phyloP scores from a whole-genome alignment of 2,888 invertebrate genomes.

The Athalia cordata region DNA sequence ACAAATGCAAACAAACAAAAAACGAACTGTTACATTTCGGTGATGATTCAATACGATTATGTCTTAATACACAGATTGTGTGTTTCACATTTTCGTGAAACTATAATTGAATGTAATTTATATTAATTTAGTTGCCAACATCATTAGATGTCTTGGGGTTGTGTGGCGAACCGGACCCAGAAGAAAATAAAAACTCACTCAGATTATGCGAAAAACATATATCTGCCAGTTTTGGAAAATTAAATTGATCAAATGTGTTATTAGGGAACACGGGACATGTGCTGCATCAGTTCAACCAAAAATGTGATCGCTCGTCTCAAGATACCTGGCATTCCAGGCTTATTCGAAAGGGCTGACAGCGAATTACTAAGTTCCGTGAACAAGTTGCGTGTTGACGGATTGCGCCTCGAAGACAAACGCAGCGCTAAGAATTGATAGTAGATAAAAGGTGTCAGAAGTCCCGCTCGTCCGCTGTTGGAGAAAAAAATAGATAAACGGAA shows the following conservation, averaged over 20 bases:
- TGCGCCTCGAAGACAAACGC: constrained; percentile 94
- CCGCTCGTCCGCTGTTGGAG: constrained; percentile 87
- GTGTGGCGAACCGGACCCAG: background rate
- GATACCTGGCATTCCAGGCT: constrained; percentile 82
- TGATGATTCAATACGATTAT: background rate
- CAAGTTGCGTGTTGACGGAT: constrained; percentile 96
- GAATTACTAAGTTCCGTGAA: constrained; percentile 90
- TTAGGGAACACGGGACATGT: constrained; percentile 80
- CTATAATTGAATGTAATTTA: background rate
- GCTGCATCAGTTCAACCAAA: constrained; percentile 82
- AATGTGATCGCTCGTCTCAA: constrained; percentile 78
- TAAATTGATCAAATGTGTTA: constrained; percentile 52
- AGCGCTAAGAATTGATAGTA: constrained; percentile 97
- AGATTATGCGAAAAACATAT: constrained; percentile 9
- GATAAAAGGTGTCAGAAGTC: constrained; percentile 93
- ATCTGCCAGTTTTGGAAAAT: background rate
- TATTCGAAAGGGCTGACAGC: constrained; percentile 81
- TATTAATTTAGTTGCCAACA: constrained; percentile 12
- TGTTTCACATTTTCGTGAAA: background rate
- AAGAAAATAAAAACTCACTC: background rate
- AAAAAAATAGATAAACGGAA: constrained; percentile 39
- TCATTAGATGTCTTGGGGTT: background rate
- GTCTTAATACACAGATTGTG: no score
- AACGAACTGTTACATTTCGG: background rate
- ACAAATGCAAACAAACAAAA: background rate